Base-by-base conservation (phyloP, 2,797 vertebrate genomes). In the Sternarchorhynchus goeldii region DNA sequence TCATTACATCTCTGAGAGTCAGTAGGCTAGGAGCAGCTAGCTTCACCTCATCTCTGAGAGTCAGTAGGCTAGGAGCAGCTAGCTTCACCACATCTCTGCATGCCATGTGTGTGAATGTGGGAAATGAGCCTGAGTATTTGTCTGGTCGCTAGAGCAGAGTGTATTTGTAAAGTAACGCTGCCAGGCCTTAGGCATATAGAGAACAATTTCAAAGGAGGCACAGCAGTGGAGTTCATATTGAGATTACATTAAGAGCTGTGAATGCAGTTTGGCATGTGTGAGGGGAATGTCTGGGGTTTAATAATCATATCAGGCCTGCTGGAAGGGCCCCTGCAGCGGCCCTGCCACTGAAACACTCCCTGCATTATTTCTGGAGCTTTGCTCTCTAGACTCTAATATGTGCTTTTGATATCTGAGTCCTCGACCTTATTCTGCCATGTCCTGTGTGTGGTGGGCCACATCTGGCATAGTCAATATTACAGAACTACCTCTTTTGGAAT, bases 211-310 rank as follows among this genome's bases (percentile, higher is more conserved):
- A 79, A 74, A 84, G 75, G 66, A 81, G 67, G 70, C 68, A 41
- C 17, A 75, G 64, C 66, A 76, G 62, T 81, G 31, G 34, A 56
- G 73, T 84, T 78, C 55, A 73, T 79, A 74, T 81, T 81, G 79
- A 73, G 72, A 83, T 81, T 77, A 57, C 72, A 81, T 83, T 84
- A 73, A 76, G 63, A 72, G 56, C 70, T 66, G 78, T 56, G 18
- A 81, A 82, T 75, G 66, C 75, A 78, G 74, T 41, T 41, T 78
- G 77, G 79, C 81, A 80, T 81, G 76, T 79, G 76, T 83, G 60
- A 82, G 77, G 78, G 81, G 67, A 81, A 81, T 31, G 16, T 82
- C 68, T 65, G 71, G 58, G 72, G 69, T 81, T 74, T 65, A 79
- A 77, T 81, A 77, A 83, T 81, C 75, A 79, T 82, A 76, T 82